phyloP scores from a whole-genome alignment of 2,888 invertebrate genomes.

The Oconnorella tubifera region DNA sequence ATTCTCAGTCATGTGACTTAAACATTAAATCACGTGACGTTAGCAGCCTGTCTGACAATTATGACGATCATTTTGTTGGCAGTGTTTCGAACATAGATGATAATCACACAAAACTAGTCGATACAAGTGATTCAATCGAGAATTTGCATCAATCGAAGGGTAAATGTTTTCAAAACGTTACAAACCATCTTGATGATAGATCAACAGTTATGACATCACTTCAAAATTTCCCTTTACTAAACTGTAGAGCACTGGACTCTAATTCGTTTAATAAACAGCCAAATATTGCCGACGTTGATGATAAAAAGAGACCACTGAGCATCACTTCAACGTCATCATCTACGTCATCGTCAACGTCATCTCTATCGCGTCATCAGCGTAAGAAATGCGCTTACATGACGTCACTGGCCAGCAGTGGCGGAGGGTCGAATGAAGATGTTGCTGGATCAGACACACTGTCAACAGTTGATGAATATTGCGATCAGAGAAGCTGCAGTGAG shows the following conservation, averaged over 20 bases:
- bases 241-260: background rate
- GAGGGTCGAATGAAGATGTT: background rate
- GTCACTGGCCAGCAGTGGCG: background rate
- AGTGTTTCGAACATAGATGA: too few species aligned
- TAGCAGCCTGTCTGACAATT: background rate
- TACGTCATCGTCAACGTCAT: background rate
- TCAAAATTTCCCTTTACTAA: background rate
- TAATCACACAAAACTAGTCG: too few species aligned
- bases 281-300: background rate
- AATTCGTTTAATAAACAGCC: background rate
- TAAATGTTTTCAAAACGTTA: too few species aligned
- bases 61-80: too few species aligned
- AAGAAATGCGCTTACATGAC: background rate
- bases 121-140: background rate
- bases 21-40: background rate
- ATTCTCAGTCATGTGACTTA: background rate
- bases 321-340: constrained; percentile 3
- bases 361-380: constrained; percentile 2
- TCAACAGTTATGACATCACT: background rate
- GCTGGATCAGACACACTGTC: background rate
- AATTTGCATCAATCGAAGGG: too few species aligned
- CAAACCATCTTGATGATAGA: background rate
- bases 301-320: constrained; percentile 2
- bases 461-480: constrained; percentile 3
- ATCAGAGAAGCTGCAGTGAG: background rate